These are phyloP conservation scores for Thymallus thymallus DNA, from an alignment of 2,113 vertebrate genomes.

Conservation along the genomic window DNA sequence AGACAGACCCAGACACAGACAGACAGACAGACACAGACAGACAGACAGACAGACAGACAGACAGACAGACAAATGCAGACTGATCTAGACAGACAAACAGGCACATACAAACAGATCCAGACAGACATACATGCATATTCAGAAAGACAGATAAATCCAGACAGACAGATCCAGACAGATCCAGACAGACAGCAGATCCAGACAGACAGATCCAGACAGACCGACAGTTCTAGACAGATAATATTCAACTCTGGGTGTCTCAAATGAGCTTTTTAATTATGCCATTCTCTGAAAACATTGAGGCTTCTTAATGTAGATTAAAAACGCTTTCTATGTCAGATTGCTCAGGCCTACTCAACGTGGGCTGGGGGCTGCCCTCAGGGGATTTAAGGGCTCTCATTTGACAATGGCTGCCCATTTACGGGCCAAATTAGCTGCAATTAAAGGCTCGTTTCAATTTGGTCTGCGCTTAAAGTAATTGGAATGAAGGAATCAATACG, in stretches of 20 bases:
- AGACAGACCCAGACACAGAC: not conserved
- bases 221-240: constrained; percentile 1
- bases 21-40: too few relatives aligned
- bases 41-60: too few relatives aligned
- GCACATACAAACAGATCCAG: not conserved
- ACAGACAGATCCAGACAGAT: too few relatives aligned
- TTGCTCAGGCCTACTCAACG: constrained; percentile 17
- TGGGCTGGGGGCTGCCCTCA: constrained; percentile 30
- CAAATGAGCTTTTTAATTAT: constrained; percentile 28
- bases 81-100: not conserved
- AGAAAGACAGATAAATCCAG: too few relatives aligned
- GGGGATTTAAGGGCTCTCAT: constrained; percentile 38
- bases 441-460: constrained; percentile 51
- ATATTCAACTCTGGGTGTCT: not conserved
- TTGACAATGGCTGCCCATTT: constrained; percentile 31
- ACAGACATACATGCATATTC: too few relatives aligned
- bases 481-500: constrained; percentile 20
- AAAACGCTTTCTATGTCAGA: constrained; percentile 40
- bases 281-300: constrained; percentile 28
- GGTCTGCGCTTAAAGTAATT: constrained; percentile 41
- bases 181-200: too few relatives aligned
- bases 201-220: not conserved
- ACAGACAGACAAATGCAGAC: not conserved
- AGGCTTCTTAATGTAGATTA: constrained; percentile 40
- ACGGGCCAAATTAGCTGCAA: constrained; percentile 44